A percentile compares a stretch with the other conserved stretches of the same genome.
Conservation (phyloP, 2,888 invertebrate genomes). For the Pherbina coryleti region DNA sequence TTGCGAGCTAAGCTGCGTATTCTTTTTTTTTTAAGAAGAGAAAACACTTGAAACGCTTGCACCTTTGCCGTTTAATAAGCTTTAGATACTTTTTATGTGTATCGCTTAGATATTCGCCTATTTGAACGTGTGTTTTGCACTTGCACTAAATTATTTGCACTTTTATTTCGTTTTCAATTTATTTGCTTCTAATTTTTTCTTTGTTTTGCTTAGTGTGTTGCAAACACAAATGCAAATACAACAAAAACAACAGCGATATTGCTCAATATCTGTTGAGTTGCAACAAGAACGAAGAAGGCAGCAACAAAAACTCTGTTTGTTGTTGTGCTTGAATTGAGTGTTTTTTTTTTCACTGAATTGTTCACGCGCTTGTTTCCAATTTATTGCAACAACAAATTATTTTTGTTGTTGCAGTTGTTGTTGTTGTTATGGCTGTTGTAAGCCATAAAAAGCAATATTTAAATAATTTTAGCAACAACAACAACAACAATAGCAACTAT, state of each 20-base stretch:
- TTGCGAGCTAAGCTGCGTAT: neutral
- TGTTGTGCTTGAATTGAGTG: neutral
- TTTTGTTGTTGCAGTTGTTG: no score
- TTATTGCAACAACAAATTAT: no score
- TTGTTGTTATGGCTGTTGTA: neutral
- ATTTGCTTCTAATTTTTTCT: neutral
- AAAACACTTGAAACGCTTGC: neutral
- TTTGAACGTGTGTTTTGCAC: neutral
- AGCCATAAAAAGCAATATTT: constrained; percentile 23
- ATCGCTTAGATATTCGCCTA: neutral
- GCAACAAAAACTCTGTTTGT: constrained; percentile 3
- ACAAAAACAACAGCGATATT: constrained; percentile 1
- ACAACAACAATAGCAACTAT: neutral
- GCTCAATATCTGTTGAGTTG: constrained; percentile 26
- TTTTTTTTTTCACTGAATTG: neutral
- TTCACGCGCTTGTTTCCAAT: no score
- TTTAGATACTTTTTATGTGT: neutral
- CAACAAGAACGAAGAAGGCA: constrained; percentile 5
- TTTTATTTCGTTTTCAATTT: neutral
- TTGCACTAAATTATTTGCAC: neutral
- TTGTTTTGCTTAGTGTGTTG: neutral
- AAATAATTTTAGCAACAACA: neutral
- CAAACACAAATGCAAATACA: neutral
- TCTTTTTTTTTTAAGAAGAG: constrained; percentile 2
- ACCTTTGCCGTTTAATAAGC: neutral